A percentile compares a stretch with the other conserved stretches of the same genome.
Evolutionary conservation across 2,888 invertebrate genomes (phyloP).

Genomic region (Acrobasis suavella): DNA sequence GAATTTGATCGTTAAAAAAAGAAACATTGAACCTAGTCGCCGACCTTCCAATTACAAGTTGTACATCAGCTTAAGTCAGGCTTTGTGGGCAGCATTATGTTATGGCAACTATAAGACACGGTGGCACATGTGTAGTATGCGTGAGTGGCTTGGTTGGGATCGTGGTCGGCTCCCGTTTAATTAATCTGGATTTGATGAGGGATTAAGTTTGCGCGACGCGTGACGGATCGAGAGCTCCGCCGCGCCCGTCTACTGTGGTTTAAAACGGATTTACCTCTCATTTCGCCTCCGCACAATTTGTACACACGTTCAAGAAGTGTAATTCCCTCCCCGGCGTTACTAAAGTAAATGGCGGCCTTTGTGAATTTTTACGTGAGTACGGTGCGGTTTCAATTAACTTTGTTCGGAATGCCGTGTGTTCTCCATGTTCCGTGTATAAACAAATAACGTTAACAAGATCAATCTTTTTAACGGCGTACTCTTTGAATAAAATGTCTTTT

Average conservation of each 20-base stretch:
- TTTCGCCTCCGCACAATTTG: slow-evolving; percentile 67
- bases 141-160: slow-evolving; percentile 59
- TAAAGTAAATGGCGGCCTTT: slow-evolving; percentile 33
- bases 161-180: slow-evolving; percentile 68
- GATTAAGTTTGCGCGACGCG: slow-evolving; percentile 75
- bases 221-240: slow-evolving; percentile 75
- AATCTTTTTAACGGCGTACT: too few relatives aligned
- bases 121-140: slow-evolving; percentile 40
- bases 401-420: background rate
- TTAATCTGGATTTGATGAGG: slow-evolving; percentile 81
- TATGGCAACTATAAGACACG: slow-evolving; percentile 26
- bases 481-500: too few relatives aligned
- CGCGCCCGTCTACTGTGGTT: slow-evolving; percentile 65
- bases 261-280: slow-evolving; percentile 74
- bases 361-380: slow-evolving; percentile 13
- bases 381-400: slow-evolving; percentile 3
- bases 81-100: slow-evolving; percentile 21
- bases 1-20: background rate
- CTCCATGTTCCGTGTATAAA: background rate
- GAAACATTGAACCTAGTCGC: background rate
- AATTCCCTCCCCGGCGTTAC: slow-evolving; percentile 44
- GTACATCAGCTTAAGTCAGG: background rate
- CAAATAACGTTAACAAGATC: background rate
- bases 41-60: slow-evolving; percentile 1
- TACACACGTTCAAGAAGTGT: slow-evolving; percentile 63